phyloP scores from a whole-genome alignment of 2,113 vertebrate species.

The Actinemys pallida region DNA sequence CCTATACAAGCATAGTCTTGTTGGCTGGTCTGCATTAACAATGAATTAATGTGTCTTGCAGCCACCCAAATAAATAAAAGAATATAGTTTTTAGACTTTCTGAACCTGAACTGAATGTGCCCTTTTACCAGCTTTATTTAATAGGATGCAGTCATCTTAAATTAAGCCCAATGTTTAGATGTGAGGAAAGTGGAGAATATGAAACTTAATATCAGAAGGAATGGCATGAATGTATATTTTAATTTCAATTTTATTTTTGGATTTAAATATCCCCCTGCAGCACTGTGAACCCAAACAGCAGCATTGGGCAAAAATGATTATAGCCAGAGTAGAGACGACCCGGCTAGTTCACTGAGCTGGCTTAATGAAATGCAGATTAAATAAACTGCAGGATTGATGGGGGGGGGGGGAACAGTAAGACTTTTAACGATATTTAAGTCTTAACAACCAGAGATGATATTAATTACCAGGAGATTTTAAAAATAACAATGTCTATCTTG shows the following conservation, averaged over 20 bases:
- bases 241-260: conserved; percentile 20
- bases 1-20: conserved; percentile 1
- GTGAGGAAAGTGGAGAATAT: conserved; percentile 15
- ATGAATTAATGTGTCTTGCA: conserved; percentile 44
- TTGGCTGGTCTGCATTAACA: conserved; percentile 26
- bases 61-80: conserved; percentile 41
- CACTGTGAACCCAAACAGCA: conserved; percentile 25
- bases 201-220: conserved; percentile 1
- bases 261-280: background rate
- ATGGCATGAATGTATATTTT: background rate
- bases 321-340: conserved; percentile 33
- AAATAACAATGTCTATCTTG: background rate
- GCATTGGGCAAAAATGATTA: conserved; percentile 14
- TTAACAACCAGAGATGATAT: background rate
- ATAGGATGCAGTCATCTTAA: conserved; percentile 4
- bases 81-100: conserved; percentile 50
- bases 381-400: conserved; percentile 17
- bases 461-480: background rate
- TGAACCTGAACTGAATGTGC: background rate
- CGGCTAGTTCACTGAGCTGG: conserved; percentile 19
- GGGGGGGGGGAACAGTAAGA: background rate
- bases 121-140: conserved; percentile 49
- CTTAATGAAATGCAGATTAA: conserved; percentile 33
- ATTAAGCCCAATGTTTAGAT: background rate
- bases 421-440: background rate